These are phyloP conservation scores for Bubo scandiacus DNA, from an alignment of 2,113 vertebrate species.

Conservation along the genomic window DNA sequence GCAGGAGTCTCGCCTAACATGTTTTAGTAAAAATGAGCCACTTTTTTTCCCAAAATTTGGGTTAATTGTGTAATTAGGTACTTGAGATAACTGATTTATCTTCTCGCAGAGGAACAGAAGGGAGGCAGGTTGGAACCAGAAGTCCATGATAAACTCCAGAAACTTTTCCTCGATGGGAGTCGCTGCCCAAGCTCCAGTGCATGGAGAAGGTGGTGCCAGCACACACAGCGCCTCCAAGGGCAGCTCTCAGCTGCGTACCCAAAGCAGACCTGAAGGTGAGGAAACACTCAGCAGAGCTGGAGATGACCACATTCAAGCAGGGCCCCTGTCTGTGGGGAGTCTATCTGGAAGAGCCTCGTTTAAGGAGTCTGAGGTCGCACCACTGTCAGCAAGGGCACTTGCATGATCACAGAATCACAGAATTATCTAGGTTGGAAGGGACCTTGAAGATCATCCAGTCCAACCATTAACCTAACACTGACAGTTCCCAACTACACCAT, in stretches of 20 bases:
- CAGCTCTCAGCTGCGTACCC: neutral
- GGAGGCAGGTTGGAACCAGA: neutral
- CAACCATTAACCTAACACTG: too few species aligned
- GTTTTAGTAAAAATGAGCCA: neutral
- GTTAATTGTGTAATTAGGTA: neutral
- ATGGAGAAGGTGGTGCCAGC: neutral
- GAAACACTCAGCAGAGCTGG: neutral
- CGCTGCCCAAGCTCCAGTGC: neutral
- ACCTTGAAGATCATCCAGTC: too few species aligned
- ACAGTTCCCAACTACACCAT: too few species aligned
- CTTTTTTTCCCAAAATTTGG: neutral
- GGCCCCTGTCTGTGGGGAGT: neutral
- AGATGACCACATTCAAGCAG: neutral
- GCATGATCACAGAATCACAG: neutral
- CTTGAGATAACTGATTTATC: neutral
- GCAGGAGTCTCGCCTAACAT: neutral
- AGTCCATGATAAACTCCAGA: neutral
- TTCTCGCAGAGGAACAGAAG: neutral
- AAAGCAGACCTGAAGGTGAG: neutral
- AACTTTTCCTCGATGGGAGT: neutral
- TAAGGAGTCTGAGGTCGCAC: neutral
- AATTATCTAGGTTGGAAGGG: too few species aligned
- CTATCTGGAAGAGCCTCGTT: neutral
- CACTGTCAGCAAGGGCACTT: neutral
- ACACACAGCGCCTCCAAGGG: neutral